A percentile compares a stretch with the other conserved stretches of the same genome.
These are phyloP conservation scores for Hermatobates lingyangjiaoensis DNA, from an alignment of 1,140 invertebrate species.

Conservation along the genomic window DNA sequence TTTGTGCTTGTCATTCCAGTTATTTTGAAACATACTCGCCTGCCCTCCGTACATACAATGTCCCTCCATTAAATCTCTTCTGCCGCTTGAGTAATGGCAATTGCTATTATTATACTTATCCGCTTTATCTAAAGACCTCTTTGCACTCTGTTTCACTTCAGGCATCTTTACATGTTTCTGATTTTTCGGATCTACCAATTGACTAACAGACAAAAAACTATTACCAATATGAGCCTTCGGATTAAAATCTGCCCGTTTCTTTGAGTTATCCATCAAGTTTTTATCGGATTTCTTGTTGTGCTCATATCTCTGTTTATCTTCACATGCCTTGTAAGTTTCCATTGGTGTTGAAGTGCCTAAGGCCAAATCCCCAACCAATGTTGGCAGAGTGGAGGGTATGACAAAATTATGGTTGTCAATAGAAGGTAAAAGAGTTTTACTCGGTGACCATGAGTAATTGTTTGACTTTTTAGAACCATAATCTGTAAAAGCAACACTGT, in stretches of 20 bases:
- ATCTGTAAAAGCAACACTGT: conserved; percentile 6
- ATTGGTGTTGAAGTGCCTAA: conserved; percentile 18
- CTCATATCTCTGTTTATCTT: not conserved
- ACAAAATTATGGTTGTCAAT: conserved; percentile 16
- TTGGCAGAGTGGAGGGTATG: conserved; percentile 21
- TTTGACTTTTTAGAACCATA: conserved; percentile 9
- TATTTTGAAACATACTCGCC: conserved; percentile 1
- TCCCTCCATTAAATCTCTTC: conserved; percentile 2
- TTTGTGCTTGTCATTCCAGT: conserved; percentile 3
- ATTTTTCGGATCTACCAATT: conserved; percentile 35
- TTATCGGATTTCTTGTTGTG: conserved; percentile 5
- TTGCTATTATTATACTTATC: conserved; percentile 1
- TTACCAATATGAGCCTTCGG: conserved; percentile 16
- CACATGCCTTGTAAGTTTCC: conserved; percentile 7
- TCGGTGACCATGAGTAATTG: conserved; percentile 18
- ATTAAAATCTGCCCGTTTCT: conserved; percentile 4
- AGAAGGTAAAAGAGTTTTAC: conserved; percentile 16
- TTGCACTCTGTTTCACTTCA: conserved; percentile 1
- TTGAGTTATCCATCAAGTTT: not conserved
- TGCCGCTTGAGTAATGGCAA: not conserved
- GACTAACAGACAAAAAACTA: conserved; percentile 39
- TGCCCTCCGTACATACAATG: conserved; percentile 8
- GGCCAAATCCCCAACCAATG: conserved; percentile 23
- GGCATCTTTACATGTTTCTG: conserved; percentile 26
- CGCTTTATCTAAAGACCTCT: not conserved